Base-by-base conservation (phyloP, 2,797 vertebrate genomes). In the Pampus argenteus region DNA sequence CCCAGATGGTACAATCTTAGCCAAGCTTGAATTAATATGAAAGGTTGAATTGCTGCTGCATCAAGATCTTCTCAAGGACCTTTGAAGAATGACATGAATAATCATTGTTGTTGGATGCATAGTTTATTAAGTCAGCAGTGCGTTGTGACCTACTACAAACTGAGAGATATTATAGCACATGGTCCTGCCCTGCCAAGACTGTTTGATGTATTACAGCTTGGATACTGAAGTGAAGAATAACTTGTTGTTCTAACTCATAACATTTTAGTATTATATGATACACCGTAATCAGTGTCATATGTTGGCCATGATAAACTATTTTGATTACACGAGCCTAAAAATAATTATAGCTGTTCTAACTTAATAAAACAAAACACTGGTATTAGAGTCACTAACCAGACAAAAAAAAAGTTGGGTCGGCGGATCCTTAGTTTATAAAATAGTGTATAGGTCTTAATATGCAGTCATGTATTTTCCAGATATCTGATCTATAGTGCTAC, bases 1-100 rank as follows among this genome's bases (percentile, higher is more conserved):
- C 96, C 97, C 97, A 99, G 97, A 99, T 98, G 97, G 96, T 97
- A 97, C 96, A 96, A 95, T 98, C 97, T 97, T 98, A 97, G 98
- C 96, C 96, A 96, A 96, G 96, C 94, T 96, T 96, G 96, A 97
- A 97, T 99, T 98, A 99, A 98, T 97, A 96, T 94, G 95, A 96
- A 95, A 98, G 96, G 95, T 95, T 95, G 95, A 95, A 95, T 96
- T 93, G 95, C 96, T 95, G 95, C 95, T 95, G 96, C 96, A 96
- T 96, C 94, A 95, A 89, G 97, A 96, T 96, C 96, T 87, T 96
- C 96, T 96, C 97, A 97, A 97, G 96, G 97, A 98, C 96, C 96
- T 96, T 96, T 97, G 96, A 97, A 98, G 96, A 97, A 96, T 97
- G 96, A 97, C 97, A 98, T 96, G 95, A 96, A 96, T 97, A 98